These are phyloP conservation scores for Anorthoa munda DNA, from an alignment of 2,888 invertebrate species.

Conservation along the genomic window DNA sequence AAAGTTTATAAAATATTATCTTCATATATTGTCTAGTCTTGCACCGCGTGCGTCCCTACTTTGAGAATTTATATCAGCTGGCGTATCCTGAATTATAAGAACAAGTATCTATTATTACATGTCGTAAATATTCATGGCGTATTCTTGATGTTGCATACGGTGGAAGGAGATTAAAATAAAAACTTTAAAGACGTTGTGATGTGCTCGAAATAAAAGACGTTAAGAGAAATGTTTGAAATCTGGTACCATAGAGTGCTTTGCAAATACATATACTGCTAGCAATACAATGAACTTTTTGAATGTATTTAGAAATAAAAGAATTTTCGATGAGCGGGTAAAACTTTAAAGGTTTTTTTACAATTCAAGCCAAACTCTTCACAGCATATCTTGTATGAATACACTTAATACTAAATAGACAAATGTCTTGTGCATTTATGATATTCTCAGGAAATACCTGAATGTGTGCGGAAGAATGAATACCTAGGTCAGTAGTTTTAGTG, in stretches of 20 bases:
- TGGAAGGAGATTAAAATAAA: conserved; percentile 30
- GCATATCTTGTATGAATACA: not conserved
- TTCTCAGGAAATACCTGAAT: not conserved
- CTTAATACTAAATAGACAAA: not conserved
- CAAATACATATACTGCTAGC: not conserved
- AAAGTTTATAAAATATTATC: conserved; percentile 84
- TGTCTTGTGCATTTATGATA: not conserved
- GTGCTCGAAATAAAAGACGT: not conserved
- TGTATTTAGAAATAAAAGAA: not conserved
- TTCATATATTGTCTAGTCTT: conserved; percentile 83
- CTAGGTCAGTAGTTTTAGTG: not conserved
- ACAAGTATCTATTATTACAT: conserved; percentile 67
- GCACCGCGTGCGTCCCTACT: conserved; percentile 73
- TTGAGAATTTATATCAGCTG: conserved; percentile 75
- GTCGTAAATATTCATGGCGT: conserved; percentile 65
- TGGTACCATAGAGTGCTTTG: not conserved
- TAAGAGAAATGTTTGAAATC: not conserved
- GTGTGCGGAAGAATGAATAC: not conserved
- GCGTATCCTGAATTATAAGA: conserved; percentile 69
- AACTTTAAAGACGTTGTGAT: not conserved
- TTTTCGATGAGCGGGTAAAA: too few species aligned
- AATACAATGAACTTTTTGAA: not conserved
- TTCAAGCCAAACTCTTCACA: not conserved
- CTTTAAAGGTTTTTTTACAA: not conserved
- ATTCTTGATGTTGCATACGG: conserved; percentile 35